Conservation (phyloP, 2,797 vertebrate genomes). For the Smutsia gigantea region DNA sequence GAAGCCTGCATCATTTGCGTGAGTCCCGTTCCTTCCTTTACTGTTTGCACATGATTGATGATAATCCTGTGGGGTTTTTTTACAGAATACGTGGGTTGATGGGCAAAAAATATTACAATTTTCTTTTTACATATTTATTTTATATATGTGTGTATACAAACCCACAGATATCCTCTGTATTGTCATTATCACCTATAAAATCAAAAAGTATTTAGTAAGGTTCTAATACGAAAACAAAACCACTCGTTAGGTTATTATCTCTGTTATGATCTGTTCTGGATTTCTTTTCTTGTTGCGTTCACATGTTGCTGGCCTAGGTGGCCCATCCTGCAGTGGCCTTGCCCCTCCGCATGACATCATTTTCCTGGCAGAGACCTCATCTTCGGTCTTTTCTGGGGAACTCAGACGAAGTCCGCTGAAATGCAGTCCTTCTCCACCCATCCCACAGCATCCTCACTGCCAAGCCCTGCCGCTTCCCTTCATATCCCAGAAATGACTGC, state of each 20-base stretch:
- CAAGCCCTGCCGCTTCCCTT: not conserved
- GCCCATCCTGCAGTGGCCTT: not conserved
- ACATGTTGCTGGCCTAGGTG: not conserved
- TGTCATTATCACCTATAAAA: not conserved
- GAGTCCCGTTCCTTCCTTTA: not conserved
- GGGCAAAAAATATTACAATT: not conserved
- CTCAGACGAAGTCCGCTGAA: not conserved
- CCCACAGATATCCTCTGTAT: not conserved
- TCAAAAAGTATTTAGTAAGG: not conserved
- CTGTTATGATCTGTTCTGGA: not conserved
- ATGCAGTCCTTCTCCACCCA: not conserved
- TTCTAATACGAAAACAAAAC: not conserved
- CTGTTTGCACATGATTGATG: not conserved
- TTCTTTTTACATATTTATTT: not conserved
- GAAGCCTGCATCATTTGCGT: not conserved
- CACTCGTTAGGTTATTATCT: not conserved
- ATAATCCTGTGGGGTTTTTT: not conserved
- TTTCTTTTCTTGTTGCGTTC: not conserved
- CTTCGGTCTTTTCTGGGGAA: not conserved
- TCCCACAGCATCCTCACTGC: rapidly evolving
- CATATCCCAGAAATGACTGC: not conserved
- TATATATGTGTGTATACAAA: not conserved
- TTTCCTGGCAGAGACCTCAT: not conserved
- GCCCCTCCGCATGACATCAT: not conserved
- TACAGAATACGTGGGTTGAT: not conserved